These are phyloP conservation scores for Lordiphosa andalusiaca DNA, from an alignment of 2,888 invertebrate species.

Conservation along the genomic window DNA sequence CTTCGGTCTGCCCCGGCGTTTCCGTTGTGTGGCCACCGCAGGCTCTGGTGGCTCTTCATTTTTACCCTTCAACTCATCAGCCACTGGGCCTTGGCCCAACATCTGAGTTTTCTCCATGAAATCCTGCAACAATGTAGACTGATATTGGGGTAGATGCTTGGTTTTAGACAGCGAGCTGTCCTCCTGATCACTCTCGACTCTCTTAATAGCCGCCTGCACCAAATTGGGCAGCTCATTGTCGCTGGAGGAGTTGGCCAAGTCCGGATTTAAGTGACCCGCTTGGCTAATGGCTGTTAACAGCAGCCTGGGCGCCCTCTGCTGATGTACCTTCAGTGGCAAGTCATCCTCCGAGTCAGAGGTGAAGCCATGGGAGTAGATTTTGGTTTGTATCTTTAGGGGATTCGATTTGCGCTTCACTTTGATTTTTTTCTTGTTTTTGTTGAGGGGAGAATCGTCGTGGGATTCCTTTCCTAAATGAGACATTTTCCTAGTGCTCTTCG, in stretches of 20 bases:
- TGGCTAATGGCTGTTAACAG: conserved; percentile 69
- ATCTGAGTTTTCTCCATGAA: conserved; percentile 90
- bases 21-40: conserved; percentile 47
- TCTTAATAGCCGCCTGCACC: conserved; percentile 88
- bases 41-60: conserved; percentile 29
- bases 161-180: conserved; percentile 79
- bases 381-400: conserved; percentile 30
- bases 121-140: conserved; percentile 88
- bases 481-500: conserved; percentile 32
- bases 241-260: conserved; percentile 82
- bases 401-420: conserved; percentile 74
- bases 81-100: conserved; percentile 53
- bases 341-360: conserved; percentile 75
- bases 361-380: conserved; percentile 29
- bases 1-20: conserved; percentile 78
- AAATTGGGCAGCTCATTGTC: conserved; percentile 88
- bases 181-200: conserved; percentile 88
- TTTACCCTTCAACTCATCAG: conserved; percentile 13
- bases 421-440: conserved; percentile 65
- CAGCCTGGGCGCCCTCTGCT: conserved; percentile 73
- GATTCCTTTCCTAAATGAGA: conserved; percentile 14
- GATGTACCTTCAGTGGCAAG: conserved; percentile 64
- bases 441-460: neutral
- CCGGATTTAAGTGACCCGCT: conserved; percentile 19
- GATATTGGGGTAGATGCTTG: conserved; percentile 83